Evolutionary conservation across 2,888 invertebrate genomes (phyloP).

Genomic region (Lamellibrachia satsuma): DNA sequence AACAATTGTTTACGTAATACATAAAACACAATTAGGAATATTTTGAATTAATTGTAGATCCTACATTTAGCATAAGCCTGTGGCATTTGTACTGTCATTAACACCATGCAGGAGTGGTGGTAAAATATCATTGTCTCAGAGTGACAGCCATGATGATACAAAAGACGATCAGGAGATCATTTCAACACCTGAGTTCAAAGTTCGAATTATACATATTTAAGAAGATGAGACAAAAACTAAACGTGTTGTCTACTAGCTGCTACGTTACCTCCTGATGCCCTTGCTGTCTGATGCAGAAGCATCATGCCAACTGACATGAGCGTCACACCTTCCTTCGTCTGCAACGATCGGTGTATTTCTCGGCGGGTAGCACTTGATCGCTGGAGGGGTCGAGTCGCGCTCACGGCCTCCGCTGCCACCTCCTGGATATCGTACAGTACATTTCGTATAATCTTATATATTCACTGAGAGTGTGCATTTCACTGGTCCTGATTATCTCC

Average conservation of each 20-base stretch:
- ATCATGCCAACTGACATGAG: background rate
- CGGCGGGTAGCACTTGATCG: constrained; percentile 6
- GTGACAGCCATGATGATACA: background rate
- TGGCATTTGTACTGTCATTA: background rate
- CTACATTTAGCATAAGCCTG: too few species aligned
- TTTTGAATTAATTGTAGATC: too few species aligned
- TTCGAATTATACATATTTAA: background rate
- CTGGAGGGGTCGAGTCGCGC: background rate
- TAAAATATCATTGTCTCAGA: too few species aligned
- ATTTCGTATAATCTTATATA: background rate
- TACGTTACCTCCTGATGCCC: background rate
- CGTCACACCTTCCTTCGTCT: background rate
- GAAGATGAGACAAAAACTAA: background rate
- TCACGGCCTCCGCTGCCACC: background rate
- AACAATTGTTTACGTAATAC: background rate
- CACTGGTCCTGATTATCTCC: background rate
- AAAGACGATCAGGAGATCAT: background rate
- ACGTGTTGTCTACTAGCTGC: background rate
- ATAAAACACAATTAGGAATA: background rate
- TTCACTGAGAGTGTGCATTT: background rate
- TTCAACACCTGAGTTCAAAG: background rate
- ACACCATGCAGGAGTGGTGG: background rate
- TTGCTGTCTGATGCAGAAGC: background rate
- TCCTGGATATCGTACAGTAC: background rate
- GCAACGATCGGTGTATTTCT: background rate